Evolutionary conservation across 2,113 vertebrate genomes (phyloP).

Genomic region (Dolichotis patagonum): DNA sequence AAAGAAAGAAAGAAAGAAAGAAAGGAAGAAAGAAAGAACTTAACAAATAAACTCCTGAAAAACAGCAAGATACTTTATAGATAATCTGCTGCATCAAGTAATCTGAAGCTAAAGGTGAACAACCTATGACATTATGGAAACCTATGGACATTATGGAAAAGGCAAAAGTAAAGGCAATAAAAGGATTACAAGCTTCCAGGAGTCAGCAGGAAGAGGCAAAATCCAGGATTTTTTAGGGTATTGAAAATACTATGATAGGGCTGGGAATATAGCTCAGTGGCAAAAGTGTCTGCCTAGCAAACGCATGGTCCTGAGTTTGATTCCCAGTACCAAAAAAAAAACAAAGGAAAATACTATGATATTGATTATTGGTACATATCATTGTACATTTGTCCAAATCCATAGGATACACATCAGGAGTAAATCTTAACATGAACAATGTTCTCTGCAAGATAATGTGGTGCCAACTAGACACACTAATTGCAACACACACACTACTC

Average conservation of each 20-base stretch:
- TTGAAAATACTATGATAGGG: not conserved
- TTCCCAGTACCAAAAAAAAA: not conserved
- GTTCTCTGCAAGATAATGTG: not conserved
- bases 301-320: no score
- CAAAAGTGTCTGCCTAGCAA: no score
- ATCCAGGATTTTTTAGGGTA: not conserved
- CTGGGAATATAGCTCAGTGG: no score
- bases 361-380: not conserved
- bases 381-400: not conserved
- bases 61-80: constrained; percentile 28
- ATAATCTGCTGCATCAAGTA: not conserved
- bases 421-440: not conserved
- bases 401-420: not conserved
- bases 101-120: not conserved
- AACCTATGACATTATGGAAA: no score
- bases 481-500: not conserved
- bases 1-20: no score
- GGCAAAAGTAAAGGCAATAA: not conserved
- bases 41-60: constrained; percentile 16
- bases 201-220: not conserved
- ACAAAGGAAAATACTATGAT: no score
- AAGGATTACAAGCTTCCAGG: not conserved
- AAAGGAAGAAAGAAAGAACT: no score
- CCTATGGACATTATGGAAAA: not conserved
- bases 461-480: not conserved